Conservation (phyloP, 2,888 invertebrate genomes). For the Eupithecia subfuscata region DNA sequence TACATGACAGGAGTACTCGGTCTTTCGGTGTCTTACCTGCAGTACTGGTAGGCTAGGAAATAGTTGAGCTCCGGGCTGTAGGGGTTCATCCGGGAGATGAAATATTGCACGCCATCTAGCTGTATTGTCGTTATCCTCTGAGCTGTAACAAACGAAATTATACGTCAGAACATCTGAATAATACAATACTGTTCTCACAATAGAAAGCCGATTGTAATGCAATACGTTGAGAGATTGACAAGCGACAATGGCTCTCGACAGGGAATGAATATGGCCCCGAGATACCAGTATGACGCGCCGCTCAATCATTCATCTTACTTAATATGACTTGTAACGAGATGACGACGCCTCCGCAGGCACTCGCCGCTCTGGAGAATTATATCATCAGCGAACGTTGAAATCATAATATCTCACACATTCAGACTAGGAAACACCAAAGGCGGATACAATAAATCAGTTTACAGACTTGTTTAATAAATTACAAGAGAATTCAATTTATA, state of each 20-base stretch:
- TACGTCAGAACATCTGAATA: slow-evolving; percentile 20
- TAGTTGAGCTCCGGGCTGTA: slow-evolving; percentile 94
- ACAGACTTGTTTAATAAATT: slow-evolving; percentile 29
- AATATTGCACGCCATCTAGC: slow-evolving; percentile 93
- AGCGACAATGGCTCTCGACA: slow-evolving; percentile 57
- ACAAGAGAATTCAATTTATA: slow-evolving; percentile 33
- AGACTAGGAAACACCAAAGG: slow-evolving; percentile 14
- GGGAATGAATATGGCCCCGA: slow-evolving; percentile 63
- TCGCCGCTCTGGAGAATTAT: slow-evolving; percentile 34
- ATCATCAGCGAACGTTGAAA: slow-evolving; percentile 31
- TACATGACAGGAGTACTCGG: slow-evolving; percentile 46
- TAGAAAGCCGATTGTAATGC: slow-evolving; percentile 25
- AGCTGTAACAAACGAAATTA: slow-evolving; percentile 82
- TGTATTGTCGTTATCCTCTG: slow-evolving; percentile 95
- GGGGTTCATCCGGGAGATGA: slow-evolving; percentile 93
- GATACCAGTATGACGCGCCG: slow-evolving; percentile 44
- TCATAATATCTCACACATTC: slow-evolving; percentile 31
- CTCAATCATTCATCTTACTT: slow-evolving; percentile 57
- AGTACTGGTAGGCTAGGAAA: slow-evolving; percentile 94
- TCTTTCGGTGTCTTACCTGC: slow-evolving; percentile 76
- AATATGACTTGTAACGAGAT: slow-evolving; percentile 50
- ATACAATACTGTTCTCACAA: slow-evolving; percentile 19
- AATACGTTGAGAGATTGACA: slow-evolving; percentile 42
- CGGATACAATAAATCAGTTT: slow-evolving; percentile 26
- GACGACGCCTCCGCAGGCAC: slow-evolving; percentile 53